Conservation (phyloP, 2,888 invertebrate species). For the Antheraea assamensis region DNA sequence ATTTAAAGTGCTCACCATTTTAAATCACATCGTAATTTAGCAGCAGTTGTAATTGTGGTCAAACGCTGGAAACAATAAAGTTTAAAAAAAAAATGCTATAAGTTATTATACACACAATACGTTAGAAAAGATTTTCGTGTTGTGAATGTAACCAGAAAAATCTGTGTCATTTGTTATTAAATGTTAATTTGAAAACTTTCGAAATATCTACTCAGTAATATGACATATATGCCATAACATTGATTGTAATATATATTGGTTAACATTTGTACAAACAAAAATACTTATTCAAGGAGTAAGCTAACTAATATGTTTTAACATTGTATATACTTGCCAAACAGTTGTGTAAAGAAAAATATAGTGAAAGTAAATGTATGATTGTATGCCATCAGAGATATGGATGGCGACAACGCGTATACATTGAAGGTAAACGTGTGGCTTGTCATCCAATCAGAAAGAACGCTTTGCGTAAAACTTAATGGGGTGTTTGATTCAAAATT, state of each 20-base stretch:
- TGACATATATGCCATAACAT: background rate
- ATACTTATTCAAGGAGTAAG: background rate
- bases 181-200: background rate
- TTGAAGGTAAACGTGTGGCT: too few species aligned
- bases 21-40: too few species aligned
- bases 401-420: background rate
- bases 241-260: background rate
- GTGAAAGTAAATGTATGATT: background rate
- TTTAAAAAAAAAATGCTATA: too few species aligned
- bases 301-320: background rate
- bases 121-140: background rate
- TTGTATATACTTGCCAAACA: background rate
- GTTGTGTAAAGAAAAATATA: background rate
- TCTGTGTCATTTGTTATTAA: background rate
- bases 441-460: background rate
- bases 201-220: background rate
- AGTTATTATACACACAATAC: background rate
- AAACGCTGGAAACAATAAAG: too few species aligned
- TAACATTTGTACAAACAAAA: background rate
- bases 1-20: too few species aligned
- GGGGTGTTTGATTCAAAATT: too few species aligned
- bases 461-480: background rate
- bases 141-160: background rate
- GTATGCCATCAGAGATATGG: background rate
- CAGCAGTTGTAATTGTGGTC: too few species aligned